These are phyloP conservation scores for Tetrax tetrax DNA, from an alignment of 2,113 vertebrate genomes.

Conservation along the genomic window DNA sequence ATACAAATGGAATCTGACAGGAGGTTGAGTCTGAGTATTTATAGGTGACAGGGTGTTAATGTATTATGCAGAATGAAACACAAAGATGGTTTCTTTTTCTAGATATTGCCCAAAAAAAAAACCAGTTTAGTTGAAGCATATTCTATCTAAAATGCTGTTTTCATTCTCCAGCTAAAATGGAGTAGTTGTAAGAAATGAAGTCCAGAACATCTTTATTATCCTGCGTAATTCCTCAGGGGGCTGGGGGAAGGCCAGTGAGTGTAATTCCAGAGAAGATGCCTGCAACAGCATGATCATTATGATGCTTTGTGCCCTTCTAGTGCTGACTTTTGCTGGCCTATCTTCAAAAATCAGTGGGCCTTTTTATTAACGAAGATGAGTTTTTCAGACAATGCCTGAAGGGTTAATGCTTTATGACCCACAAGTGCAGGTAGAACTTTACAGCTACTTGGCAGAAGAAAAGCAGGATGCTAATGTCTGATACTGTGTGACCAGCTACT, in stretches of 20 bases:
- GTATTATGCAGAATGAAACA: constrained; percentile 8
- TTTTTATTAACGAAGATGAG: background rate
- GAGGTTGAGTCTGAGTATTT: constrained; percentile 13
- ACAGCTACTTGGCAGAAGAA: background rate
- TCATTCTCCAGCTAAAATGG: background rate
- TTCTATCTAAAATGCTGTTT: background rate
- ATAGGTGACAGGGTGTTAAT: constrained; percentile 8
- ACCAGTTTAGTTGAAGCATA: background rate
- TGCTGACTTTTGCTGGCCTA: background rate
- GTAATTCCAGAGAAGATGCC: background rate
- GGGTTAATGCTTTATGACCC: background rate
- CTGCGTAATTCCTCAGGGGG: background rate
- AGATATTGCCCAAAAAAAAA: background rate
- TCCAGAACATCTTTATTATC: background rate
- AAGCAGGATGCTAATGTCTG: background rate
- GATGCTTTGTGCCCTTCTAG: background rate
- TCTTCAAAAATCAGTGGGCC: background rate
- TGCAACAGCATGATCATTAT: background rate
- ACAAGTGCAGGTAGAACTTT: background rate
- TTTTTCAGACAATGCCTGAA: background rate
- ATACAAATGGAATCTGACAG: constrained; percentile 27
- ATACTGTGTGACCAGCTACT: background rate
- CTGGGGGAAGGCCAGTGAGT: background rate
- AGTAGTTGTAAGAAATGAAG: background rate
- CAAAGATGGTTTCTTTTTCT: background rate